Evolutionary conservation across 1,140 invertebrate genomes (phyloP).

Genomic region (Drosophila orena): DNA sequence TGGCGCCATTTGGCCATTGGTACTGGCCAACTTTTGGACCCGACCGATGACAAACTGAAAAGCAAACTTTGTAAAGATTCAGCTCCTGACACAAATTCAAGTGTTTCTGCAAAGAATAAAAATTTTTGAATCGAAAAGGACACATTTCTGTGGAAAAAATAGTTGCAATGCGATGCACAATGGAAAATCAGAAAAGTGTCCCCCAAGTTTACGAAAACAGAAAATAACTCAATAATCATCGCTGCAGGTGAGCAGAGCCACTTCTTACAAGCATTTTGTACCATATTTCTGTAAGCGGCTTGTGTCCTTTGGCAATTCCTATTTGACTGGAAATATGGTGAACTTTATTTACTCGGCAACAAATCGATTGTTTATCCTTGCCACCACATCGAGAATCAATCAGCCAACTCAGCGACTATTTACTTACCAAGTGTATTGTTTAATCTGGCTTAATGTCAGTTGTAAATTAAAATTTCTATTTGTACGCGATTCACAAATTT

Average conservation of each 20-base stretch:
- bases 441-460: not conserved
- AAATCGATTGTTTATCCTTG: slow-evolving; percentile 5
- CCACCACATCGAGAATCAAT: slow-evolving; percentile 5
- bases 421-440: not conserved
- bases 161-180: slow-evolving; percentile 6
- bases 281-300: not conserved
- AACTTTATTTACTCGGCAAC: slow-evolving; percentile 13
- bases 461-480: not conserved
- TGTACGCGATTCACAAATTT: not conserved
- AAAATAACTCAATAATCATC: slow-evolving; percentile 16
- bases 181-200: slow-evolving; percentile 8
- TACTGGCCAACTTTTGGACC: slow-evolving; percentile 24
- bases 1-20: slow-evolving; percentile 37
- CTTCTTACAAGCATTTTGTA: not conserved
- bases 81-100: slow-evolving; percentile 5
- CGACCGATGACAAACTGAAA: slow-evolving; percentile 22
- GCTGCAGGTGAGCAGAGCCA: slow-evolving; percentile 17
- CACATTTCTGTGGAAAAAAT: slow-evolving; percentile 3
- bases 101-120: slow-evolving; percentile 2
- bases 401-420: not conserved
- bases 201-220: slow-evolving; percentile 17
- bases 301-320: slow-evolving; percentile 2
- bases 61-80: slow-evolving; percentile 31
- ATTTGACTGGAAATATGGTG: slow-evolving; percentile 6
- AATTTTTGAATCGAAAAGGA: not conserved